Conservation (phyloP, 2,113 vertebrate genomes). For the Arvicanthis niloticus region DNA sequence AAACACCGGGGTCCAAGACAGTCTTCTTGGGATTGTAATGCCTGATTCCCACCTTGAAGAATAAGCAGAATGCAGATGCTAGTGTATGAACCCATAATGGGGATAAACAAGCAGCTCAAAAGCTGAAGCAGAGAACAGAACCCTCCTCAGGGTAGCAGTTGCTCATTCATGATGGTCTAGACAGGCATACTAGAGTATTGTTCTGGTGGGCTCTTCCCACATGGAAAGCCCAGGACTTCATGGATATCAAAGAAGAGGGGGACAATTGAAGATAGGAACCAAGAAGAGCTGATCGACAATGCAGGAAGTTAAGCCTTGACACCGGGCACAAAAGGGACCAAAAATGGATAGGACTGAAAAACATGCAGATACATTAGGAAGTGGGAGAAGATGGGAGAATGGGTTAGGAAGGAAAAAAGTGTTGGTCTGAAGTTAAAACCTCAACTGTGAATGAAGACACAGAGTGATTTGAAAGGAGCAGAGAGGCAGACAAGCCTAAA, state of each 20-base stretch:
- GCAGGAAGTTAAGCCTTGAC: neutral
- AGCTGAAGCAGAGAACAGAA: neutral
- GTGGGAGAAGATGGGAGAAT: neutral
- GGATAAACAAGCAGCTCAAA: neutral
- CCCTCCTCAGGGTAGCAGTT: neutral
- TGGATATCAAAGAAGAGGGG: neutral
- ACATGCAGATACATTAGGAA: neutral
- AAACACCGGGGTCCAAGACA: neutral
- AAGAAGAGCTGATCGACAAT: neutral
- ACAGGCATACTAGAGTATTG: neutral
- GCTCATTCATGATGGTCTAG: neutral
- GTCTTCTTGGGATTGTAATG: neutral
- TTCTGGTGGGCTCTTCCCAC: no score
- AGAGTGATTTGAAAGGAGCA: neutral
- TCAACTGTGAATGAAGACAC: neutral
- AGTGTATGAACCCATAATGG: neutral
- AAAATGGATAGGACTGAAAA: neutral
- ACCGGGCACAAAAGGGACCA: neutral
- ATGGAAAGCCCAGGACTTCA: neutral
- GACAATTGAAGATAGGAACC: no score
- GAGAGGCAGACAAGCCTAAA: neutral
- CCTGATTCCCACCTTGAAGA: neutral
- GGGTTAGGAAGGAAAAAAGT: neutral
- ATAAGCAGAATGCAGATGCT: neutral
- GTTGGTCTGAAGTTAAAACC: neutral